Conservation (phyloP, 2,888 invertebrate genomes). For the Taenaris catops region DNA sequence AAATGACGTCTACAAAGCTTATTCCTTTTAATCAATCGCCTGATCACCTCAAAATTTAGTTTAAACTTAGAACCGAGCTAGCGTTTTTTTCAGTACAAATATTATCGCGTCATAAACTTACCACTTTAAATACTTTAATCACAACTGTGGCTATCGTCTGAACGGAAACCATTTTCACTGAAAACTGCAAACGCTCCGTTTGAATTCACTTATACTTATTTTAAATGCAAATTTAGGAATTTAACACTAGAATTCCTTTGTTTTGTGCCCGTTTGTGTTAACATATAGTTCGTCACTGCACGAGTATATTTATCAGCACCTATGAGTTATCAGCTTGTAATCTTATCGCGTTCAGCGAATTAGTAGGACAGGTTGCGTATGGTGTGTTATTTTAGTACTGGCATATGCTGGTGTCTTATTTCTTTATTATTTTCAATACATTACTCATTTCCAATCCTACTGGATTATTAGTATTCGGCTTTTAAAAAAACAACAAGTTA, state of each 20-base stretch:
- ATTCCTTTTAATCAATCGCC: no score
- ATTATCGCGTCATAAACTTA: no score
- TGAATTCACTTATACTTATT: no score
- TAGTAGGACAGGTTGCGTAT: constrained; percentile 59
- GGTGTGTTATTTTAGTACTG: constrained; percentile 26
- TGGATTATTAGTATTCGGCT: no score
- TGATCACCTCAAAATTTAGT: not conserved
- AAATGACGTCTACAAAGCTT: no score
- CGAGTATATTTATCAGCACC: constrained; percentile 51
- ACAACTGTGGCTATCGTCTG: constrained; percentile 90
- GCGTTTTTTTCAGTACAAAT: no score
- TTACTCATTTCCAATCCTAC: no score
- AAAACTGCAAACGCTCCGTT: no score
- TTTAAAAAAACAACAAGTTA: no score
- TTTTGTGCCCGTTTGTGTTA: constrained; percentile 52
- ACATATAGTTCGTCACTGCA: constrained; percentile 52
- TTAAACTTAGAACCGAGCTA: no score
- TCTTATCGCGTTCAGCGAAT: constrained; percentile 69
- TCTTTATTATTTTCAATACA: no score
- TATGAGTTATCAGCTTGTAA: constrained; percentile 55
- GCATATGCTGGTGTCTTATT: constrained; percentile 3
- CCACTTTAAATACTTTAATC: constrained; percentile 90
- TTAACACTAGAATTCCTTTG: constrained; percentile 36
- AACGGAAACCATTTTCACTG: constrained; percentile 86
- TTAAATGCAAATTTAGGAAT: constrained; percentile 1